Evolutionary conservation across 2,888 invertebrate species (phyloP), one percentile per base, ranked within the genome.

Genomic region (Spodoptera littoralis): DNA sequence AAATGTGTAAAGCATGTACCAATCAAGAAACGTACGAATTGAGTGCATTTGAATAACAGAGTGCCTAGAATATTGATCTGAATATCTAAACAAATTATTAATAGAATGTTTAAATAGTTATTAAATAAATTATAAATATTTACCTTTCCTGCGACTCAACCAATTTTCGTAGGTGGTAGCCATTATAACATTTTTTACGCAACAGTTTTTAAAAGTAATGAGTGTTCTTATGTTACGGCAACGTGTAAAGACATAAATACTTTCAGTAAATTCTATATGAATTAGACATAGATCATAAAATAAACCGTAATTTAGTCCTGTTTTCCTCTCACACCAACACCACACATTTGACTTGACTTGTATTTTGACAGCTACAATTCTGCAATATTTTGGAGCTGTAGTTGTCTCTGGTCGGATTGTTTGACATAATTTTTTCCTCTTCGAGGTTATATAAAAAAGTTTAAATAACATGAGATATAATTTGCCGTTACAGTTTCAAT

Each of bases 131-230:
- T 60, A 76, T 69, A 78, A 80, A 80, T 84, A 87, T 85, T 87
- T 92, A 94, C 94, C 93, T 92, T 91, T 94, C 84, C 91, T 91
- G 80, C 93, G 93, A 92, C 86, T 92, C 85, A 90, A 89, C 89
- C 92, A 92, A 90, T 91, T 92, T 86, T 94, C 94, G 84, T 71
- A 76, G 59, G 87, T 87, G 83, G 88, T 89, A 84, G 94, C 94
- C 94, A 94, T 94, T 89, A 91, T 88, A 89, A 84, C 92, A 92
- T 92, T 85, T 88, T 91, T 82, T 80, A 79, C 67, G 74, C 76
- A 79, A 71, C 62, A 70, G 61, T 67, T 61, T 58, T 50, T 59
- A 57, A 66, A 73, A 69, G 67, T 56, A 70, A 55, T 47, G 59
- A 65, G 47, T 77, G 59, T 47, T 70, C 56, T 18, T 69, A 57